A percentile compares a stretch with the other conserved stretches of the same genome.
Conservation (phyloP, 2,113 vertebrate species). For the Calidris pygmaea region DNA sequence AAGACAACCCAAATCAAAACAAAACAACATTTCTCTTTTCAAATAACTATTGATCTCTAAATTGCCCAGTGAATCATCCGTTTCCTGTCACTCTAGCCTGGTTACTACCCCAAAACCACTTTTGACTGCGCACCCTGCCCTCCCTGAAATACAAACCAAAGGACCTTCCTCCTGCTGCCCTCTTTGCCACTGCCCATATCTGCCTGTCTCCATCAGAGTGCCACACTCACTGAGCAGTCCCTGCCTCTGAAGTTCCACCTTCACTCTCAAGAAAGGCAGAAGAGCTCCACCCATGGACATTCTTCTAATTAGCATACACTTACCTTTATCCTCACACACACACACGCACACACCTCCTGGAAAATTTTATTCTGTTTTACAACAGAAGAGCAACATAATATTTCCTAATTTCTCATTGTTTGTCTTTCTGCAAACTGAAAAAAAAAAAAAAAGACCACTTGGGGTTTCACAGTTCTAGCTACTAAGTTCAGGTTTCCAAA, state of each 20-base stretch:
- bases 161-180: background rate
- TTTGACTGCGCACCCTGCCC: background rate
- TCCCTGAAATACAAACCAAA: background rate
- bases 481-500: background rate
- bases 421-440: background rate
- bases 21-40: background rate
- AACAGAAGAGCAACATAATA: background rate
- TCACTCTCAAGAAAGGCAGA: background rate
- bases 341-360: too few relatives aligned
- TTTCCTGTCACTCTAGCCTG: background rate
- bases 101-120: background rate
- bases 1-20: background rate
- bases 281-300: background rate
- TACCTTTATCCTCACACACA: background rate
- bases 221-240: fast-evolving
- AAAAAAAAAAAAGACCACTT: background rate
- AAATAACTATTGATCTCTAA: background rate
- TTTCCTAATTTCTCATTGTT: background rate
- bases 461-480: background rate
- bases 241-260: background rate
- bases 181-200: background rate
- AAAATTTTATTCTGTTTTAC: background rate
- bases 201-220: background rate
- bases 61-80: fast-evolving
- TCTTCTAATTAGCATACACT: background rate